These are phyloP conservation scores for Parnassius glacialis DNA, from an alignment of 2,888 invertebrate genomes.

Conservation along the genomic window DNA sequence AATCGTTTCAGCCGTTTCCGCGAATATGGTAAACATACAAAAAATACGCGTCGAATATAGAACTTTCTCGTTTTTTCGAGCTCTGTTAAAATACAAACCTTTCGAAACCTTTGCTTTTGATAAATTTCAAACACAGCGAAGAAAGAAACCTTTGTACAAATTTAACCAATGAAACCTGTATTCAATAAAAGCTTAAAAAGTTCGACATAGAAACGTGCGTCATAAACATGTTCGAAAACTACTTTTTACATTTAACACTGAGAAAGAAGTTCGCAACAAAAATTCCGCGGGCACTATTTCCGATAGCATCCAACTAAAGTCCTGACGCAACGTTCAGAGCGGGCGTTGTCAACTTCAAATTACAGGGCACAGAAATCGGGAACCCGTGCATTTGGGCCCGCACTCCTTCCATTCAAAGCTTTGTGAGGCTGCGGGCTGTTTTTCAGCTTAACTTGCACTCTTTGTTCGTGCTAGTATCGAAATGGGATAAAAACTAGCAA, in stretches of 20 bases:
- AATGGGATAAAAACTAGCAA: conserved; percentile 46
- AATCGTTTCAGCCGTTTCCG: too few relatives aligned
- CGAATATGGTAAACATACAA: too few relatives aligned
- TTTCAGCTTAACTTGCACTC: conserved; percentile 57
- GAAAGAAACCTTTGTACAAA: too few relatives aligned
- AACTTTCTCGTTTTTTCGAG: too few relatives aligned
- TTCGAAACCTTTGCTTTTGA: too few relatives aligned
- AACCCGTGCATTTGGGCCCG: conserved; percentile 42
- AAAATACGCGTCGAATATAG: too few relatives aligned
- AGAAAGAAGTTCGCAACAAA: conserved; percentile 33
- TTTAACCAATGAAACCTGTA: too few relatives aligned
- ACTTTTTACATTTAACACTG: conserved; percentile 28
- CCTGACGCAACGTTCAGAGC: conserved; percentile 34
- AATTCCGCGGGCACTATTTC: conserved; percentile 34
- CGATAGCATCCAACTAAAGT: conserved; percentile 35
- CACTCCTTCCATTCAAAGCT: conserved; percentile 58
- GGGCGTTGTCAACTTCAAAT: conserved; percentile 59
- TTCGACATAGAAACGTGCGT: conserved; percentile 9
- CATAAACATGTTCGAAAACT: conserved; percentile 29
- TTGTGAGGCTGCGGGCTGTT: conserved; percentile 54
- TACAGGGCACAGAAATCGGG: conserved; percentile 54
- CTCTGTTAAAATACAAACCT: too few relatives aligned
- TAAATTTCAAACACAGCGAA: too few relatives aligned
- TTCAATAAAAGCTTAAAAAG: conserved; percentile 5
- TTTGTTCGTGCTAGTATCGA: conserved; percentile 48